phyloP scores from a whole-genome alignment of 2,888 invertebrate genomes.

The Myopa tessellatipennis region DNA sequence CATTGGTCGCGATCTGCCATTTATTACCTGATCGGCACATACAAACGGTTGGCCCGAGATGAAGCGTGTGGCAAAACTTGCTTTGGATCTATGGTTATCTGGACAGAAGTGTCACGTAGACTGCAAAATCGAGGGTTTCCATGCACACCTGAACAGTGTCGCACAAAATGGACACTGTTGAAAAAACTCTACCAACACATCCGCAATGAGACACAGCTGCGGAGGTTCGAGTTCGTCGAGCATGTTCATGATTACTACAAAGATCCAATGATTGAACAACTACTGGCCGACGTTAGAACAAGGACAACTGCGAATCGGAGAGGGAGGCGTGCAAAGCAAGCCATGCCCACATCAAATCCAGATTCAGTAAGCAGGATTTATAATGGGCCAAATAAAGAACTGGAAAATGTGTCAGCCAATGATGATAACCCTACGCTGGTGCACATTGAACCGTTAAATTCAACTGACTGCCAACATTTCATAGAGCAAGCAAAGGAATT shows the following conservation, averaged over 20 bases:
- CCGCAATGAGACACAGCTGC: conserved; percentile 24
- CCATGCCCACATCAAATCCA: no score
- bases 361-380: no score
- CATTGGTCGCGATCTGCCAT: conserved; percentile 23
- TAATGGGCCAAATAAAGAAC: neutral
- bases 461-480: neutral
- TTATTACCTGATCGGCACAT: conserved; percentile 24
- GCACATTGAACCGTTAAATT: no score
- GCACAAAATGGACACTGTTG: conserved; percentile 31
- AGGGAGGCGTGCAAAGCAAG: neutral
- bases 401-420: neutral
- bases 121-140: conserved; percentile 10
- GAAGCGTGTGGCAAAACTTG: conserved; percentile 12
- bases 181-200: conserved; percentile 33
- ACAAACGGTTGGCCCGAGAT: conserved; percentile 20
- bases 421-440: neutral
- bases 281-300: neutral
- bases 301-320: neutral
- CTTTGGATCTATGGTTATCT: conserved; percentile 25
- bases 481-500: neutral
- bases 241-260: conserved; percentile 29
- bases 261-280: conserved; percentile 14
- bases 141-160: conserved; percentile 33
- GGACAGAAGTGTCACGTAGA: conserved; percentile 29
- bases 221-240: conserved; percentile 33